Evolutionary conservation across 2,113 vertebrate species (phyloP).

Genomic region (Pholis gunnellus): DNA sequence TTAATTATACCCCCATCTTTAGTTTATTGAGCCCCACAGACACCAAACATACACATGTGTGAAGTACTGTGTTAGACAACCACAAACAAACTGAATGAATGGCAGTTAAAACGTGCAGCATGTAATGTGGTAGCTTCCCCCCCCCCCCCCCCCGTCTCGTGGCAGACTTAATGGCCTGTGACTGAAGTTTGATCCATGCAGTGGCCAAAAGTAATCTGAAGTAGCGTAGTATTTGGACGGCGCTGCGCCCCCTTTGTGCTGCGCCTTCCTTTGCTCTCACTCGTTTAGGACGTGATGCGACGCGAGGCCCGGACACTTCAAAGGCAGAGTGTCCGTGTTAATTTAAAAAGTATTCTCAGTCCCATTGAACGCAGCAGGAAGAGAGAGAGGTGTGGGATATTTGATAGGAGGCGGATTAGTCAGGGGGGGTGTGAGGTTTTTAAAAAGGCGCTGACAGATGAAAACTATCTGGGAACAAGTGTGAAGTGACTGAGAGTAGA

Average conservation of each 20-base stretch:
- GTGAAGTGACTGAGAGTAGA: neutral
- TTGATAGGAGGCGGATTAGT: conserved; percentile 21
- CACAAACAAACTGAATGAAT: neutral
- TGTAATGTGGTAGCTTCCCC: neutral
- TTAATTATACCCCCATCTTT: neutral
- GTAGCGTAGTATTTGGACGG: neutral
- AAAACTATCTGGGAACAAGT: conserved; percentile 27
- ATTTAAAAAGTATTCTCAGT: conserved; percentile 31
- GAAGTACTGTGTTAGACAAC: neutral
- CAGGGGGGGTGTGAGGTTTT: neutral
- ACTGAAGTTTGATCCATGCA: neutral
- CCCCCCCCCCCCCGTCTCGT: neutral
- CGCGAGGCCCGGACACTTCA: neutral
- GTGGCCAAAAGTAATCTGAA: neutral
- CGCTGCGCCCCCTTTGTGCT: neutral
- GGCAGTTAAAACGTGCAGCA: neutral
- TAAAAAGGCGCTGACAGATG: conserved; percentile 25
- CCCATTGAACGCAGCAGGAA: neutral
- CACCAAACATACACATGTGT: neutral
- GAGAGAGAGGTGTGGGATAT: conserved; percentile 17
- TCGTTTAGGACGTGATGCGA: neutral
- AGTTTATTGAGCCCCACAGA: neutral
- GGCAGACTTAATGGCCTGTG: no score
- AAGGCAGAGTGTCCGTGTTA: neutral
- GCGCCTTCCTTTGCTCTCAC: neutral